Evolutionary conservation across 2,113 vertebrate species (phyloP).

Genomic region (Coracopsis vasa): DNA sequence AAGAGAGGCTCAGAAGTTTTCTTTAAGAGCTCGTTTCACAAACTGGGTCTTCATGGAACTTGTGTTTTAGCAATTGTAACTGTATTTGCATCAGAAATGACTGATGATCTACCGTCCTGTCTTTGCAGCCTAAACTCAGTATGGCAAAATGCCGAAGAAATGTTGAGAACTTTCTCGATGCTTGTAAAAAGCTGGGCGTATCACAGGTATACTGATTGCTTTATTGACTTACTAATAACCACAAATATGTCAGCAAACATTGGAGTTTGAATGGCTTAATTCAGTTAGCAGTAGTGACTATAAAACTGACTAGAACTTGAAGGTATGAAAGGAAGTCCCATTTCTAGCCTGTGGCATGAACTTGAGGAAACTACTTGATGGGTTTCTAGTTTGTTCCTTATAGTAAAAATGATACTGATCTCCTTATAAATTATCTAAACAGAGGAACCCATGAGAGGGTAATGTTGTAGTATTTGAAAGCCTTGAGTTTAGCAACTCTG

Average conservation of each 20-base stretch:
- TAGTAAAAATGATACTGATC: background rate
- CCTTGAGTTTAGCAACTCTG: background rate
- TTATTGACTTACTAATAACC: background rate
- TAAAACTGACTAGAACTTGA: background rate
- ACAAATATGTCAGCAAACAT: background rate
- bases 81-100: background rate
- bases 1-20: background rate
- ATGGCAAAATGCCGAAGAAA: conserved; percentile 99
- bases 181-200: conserved; percentile 97
- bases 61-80: background rate
- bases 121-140: conserved; percentile 93
- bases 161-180: conserved; percentile 97
- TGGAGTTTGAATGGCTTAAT: background rate
- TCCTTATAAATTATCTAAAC: background rate
- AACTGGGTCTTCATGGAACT: background rate
- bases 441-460: background rate
- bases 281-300: background rate
- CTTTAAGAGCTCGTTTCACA: background rate
- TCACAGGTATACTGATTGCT: conserved; percentile 82
- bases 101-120: background rate
- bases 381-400: background rate
- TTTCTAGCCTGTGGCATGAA: background rate
- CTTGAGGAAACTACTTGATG: background rate
- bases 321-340: background rate
- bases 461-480: background rate